These are phyloP conservation scores for Neopelma chrysocephalum DNA, from an alignment of 2,797 vertebrate genomes.

Conservation along the genomic window DNA sequence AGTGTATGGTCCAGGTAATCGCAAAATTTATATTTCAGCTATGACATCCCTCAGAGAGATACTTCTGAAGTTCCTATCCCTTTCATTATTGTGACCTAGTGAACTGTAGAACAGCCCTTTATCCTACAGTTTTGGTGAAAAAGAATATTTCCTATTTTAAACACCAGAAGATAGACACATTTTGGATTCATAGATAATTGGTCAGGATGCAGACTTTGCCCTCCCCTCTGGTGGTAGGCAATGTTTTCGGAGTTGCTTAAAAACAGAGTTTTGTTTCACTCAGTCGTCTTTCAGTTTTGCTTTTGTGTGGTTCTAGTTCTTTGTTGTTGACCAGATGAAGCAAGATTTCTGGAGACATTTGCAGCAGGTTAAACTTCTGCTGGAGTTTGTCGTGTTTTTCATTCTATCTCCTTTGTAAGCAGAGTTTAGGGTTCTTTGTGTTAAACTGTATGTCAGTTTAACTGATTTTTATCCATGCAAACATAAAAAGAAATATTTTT, in stretches of 20 bases:
- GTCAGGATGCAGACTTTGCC: not conserved
- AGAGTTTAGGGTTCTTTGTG: not conserved
- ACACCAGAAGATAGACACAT: not conserved
- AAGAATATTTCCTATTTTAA: not conserved
- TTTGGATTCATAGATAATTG: fast-evolving
- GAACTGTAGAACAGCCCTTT: not conserved
- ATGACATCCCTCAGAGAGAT: not conserved
- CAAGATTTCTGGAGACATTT: not conserved
- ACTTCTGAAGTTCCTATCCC: not conserved
- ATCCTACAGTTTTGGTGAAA: not conserved
- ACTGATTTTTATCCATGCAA: not conserved
- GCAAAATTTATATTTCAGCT: not conserved
- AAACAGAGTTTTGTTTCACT: not conserved
- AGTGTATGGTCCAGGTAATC: not conserved
- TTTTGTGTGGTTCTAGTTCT: not conserved
- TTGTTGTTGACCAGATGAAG: not conserved
- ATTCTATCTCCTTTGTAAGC: not conserved
- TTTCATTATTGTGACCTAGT: not conserved
- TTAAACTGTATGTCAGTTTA: not conserved
- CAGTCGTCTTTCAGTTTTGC: not conserved
- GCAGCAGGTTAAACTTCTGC: not conserved
- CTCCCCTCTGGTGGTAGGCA: not conserved
- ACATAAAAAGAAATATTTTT: not conserved
- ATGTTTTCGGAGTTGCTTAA: not conserved
- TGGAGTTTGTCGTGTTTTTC: not conserved